phyloP scores from a whole-genome alignment of 2,113 vertebrate genomes.

The Solea senegalensis region DNA sequence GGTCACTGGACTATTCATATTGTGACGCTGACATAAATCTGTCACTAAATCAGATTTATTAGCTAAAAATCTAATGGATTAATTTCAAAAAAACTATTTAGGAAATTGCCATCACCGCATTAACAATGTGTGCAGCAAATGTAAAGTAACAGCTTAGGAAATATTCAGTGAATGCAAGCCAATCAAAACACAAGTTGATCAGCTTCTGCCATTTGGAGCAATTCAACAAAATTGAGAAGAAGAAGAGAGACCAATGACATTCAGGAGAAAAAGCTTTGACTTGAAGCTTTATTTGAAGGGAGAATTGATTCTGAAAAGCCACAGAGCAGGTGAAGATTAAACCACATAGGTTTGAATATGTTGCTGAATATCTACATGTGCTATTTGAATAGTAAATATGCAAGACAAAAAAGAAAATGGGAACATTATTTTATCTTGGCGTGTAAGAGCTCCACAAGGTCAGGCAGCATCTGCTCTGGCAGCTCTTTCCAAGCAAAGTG shows the following conservation, averaged over 20 bases:
- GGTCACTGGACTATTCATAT: conserved; percentile 28
- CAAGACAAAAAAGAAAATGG: neutral
- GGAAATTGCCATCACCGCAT: neutral
- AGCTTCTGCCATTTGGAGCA: conserved; percentile 4
- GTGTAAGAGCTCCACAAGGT: neutral
- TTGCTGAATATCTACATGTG: neutral
- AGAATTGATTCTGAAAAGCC: conserved; percentile 8
- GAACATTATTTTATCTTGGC: neutral
- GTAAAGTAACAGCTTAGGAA: conserved; percentile 2
- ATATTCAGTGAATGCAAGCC: conserved; percentile 30
- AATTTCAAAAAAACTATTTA: no score
- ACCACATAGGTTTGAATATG: no score
- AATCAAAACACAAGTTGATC: conserved; percentile 18
- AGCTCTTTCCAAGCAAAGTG: conserved; percentile 38
- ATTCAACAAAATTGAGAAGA: neutral
- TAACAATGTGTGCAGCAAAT: neutral
- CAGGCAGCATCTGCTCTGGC: conserved; percentile 9
- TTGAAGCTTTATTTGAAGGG: neutral
- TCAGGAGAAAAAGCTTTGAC: conserved; percentile 1
- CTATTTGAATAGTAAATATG: conserved; percentile 3
- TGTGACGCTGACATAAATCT: neutral
- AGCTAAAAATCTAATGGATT: neutral
- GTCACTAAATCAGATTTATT: conserved; percentile 7
- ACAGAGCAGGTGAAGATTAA: neutral
- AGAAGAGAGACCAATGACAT: neutral